Conservation (phyloP, 2,797 vertebrate species). For the Tinamus major region DNA sequence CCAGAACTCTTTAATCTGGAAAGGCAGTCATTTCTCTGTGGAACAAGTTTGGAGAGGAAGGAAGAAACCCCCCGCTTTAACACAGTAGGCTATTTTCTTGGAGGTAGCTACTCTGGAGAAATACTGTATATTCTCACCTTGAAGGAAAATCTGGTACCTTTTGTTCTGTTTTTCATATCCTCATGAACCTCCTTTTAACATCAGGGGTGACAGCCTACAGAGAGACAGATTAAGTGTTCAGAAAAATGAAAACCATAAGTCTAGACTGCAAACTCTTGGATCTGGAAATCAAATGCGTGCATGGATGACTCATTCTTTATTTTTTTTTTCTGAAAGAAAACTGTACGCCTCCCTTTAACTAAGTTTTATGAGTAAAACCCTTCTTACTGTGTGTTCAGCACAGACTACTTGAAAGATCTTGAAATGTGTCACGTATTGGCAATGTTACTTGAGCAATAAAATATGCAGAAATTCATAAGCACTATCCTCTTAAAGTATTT, state of each 20-base stretch:
- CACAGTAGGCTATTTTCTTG: background rate
- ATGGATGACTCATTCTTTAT: conserved; percentile 68
- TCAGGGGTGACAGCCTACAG: conserved; percentile 44
- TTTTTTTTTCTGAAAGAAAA: conserved; percentile 60
- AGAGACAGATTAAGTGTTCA: conserved; percentile 62
- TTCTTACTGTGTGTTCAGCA: conserved; percentile 39
- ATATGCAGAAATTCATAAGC: conserved; percentile 14
- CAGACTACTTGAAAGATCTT: conserved; percentile 42
- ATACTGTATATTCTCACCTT: background rate
- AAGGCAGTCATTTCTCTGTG: background rate
- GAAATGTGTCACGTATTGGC: conserved; percentile 20
- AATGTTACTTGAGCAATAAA: conserved; percentile 32
- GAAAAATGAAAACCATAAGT: conserved; percentile 65
- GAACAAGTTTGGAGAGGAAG: background rate
- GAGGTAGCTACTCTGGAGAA: background rate
- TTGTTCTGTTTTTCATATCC: conserved; percentile 38
- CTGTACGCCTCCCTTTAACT: conserved; percentile 12
- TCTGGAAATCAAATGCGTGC: conserved; percentile 61
- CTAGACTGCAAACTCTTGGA: conserved; percentile 59
- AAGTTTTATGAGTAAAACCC: conserved; percentile 37
- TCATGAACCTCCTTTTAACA: conserved; percentile 50
- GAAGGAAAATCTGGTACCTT: background rate
- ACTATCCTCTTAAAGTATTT: conserved; percentile 18
- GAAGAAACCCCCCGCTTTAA: background rate
- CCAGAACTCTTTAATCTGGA: background rate